Percentiles rank a stretch among this genome's conserved stretches.
Conservation (phyloP, 2,113 vertebrate species). For the Rana temporaria region DNA sequence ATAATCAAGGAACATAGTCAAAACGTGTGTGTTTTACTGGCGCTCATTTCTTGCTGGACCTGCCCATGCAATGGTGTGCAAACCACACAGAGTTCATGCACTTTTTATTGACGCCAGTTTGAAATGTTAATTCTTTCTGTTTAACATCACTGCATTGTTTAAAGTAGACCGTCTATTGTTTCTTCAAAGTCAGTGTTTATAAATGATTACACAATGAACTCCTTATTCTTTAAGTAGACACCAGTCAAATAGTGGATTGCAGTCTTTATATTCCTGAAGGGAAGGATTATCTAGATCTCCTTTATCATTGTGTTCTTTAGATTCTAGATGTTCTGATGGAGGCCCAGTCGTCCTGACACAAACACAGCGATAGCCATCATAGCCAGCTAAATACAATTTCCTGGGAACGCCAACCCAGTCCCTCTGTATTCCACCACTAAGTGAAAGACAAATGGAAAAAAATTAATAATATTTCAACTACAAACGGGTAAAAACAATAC, state of each 20-base stretch:
- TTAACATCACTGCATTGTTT: too few relatives aligned
- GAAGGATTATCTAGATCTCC: slow-evolving; percentile 75
- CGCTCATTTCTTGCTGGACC: too few relatives aligned
- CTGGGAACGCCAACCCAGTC: slow-evolving; percentile 88
- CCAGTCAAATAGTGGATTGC: slow-evolving; percentile 71
- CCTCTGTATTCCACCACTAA: slow-evolving; percentile 85
- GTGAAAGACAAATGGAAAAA: slow-evolving; percentile 31
- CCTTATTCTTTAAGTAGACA: slow-evolving; percentile 67
- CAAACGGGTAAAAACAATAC: not conserved
- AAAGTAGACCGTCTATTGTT: too few relatives aligned
- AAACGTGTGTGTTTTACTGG: too few relatives aligned
- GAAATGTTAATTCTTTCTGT: too few relatives aligned
- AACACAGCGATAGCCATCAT: slow-evolving; percentile 74
- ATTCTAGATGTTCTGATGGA: slow-evolving; percentile 55
- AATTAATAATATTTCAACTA: not conserved
- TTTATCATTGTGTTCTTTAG: slow-evolving; percentile 59
- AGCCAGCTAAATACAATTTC: slow-evolving; percentile 78
- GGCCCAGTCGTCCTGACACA: slow-evolving; percentile 74
- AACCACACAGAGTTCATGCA: too few relatives aligned
- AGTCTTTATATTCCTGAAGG: slow-evolving; percentile 79
- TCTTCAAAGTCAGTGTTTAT: too few relatives aligned
- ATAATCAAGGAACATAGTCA: too few relatives aligned
- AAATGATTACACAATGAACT: too few relatives aligned
- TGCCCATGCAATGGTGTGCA: too few relatives aligned
- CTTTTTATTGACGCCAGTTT: too few relatives aligned